Conservation (phyloP, 1,140 invertebrate species). For the Pseudomyrmex pallidus region DNA sequence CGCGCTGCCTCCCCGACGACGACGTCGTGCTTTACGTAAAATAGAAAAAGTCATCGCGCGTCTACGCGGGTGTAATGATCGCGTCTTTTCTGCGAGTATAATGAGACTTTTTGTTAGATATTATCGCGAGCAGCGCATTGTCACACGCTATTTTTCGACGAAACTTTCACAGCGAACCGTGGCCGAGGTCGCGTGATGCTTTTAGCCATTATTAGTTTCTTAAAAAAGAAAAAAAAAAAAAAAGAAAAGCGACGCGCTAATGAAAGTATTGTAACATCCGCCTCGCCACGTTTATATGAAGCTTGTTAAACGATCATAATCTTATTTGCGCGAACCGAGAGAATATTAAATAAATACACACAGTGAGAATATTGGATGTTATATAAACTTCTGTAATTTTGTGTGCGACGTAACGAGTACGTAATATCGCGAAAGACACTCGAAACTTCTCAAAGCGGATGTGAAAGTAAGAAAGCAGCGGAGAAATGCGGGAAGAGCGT, state of each 20-base stretch:
- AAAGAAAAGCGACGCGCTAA: constrained; percentile 30
- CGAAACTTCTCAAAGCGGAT: neutral
- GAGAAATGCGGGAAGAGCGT: constrained; percentile 2
- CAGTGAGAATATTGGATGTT: neutral
- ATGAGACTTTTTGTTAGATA: constrained; percentile 36
- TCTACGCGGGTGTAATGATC: constrained; percentile 8
- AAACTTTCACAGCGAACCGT: constrained; percentile 13
- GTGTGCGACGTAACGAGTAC: neutral
- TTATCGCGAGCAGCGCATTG: constrained; percentile 35
- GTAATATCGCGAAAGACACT: neutral
- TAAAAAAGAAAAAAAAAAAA: neutral
- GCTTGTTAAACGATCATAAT: constrained; percentile 26
- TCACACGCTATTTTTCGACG: constrained; percentile 39
- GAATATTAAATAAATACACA: neutral
- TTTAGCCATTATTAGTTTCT: constrained; percentile 36
- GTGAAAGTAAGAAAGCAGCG: constrained; percentile 1
- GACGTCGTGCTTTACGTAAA: constrained; percentile 5
- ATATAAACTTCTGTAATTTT: neutral
- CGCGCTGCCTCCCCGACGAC: neutral
- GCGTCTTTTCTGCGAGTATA: constrained; percentile 11
- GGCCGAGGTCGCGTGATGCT: constrained; percentile 10
- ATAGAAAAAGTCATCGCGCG: constrained; percentile 1
- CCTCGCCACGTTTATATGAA: neutral
- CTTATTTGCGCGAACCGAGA: neutral
- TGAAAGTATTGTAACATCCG: constrained; percentile 34